phyloP scores from a whole-genome alignment of 2,888 invertebrate genomes.

The Oconnorella tubifera region DNA sequence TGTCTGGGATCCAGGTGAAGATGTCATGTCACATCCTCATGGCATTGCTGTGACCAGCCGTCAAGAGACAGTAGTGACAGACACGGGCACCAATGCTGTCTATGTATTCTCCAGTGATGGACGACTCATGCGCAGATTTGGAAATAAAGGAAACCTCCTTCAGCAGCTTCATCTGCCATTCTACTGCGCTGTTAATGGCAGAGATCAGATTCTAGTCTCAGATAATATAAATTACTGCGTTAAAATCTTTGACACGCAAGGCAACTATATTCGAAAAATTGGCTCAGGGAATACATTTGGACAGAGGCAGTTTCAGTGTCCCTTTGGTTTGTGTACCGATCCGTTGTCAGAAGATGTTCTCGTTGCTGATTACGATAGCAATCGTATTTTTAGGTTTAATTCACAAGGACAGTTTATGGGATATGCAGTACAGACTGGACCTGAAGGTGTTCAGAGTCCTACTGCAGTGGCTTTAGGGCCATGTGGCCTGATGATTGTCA shows the following conservation, averaged over 20 bases:
- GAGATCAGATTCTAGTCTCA: conserved; percentile 41
- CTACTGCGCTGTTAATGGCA: conserved; percentile 20
- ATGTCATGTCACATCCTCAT: conserved; percentile 42
- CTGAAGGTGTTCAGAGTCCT: conserved; percentile 20
- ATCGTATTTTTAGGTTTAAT: conserved; percentile 19
- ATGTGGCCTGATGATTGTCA: conserved; percentile 27
- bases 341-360: conserved; percentile 18
- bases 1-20: conserved; percentile 33
- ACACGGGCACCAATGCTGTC: conserved; percentile 43
- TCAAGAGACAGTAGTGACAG: conserved; percentile 45
- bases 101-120: conserved; percentile 43
- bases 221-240: conserved; percentile 38
- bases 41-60: conserved; percentile 42
- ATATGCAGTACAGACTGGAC: conserved; percentile 7
- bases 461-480: conserved; percentile 25
- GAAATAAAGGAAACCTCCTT: conserved; percentile 23
- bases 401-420: conserved; percentile 12
- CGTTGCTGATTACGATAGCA: conserved; percentile 25
- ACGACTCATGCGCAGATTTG: conserved; percentile 42
- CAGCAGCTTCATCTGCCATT: conserved; percentile 25
- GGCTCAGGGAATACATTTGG: conserved; percentile 28
- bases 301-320: conserved; percentile 29
- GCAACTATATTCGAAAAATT: conserved; percentile 27
- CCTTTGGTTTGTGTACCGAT: conserved; percentile 28
- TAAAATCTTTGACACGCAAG: conserved; percentile 42